phyloP scores from a whole-genome alignment of 2,797 vertebrate species.

The Otolemur crassicaudatus region DNA sequence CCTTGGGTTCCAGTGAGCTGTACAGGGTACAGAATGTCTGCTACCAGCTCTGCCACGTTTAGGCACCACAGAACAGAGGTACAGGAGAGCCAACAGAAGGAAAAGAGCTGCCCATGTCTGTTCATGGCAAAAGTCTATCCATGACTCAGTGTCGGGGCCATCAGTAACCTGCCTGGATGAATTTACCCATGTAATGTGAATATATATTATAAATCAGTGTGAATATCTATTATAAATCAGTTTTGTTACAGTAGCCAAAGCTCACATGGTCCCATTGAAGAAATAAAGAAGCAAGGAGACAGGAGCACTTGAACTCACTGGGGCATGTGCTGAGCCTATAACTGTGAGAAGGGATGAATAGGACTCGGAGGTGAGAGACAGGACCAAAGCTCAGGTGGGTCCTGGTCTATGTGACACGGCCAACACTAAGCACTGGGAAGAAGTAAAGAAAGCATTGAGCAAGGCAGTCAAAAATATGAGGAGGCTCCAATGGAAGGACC shows the following conservation, averaged over 20 bases:
- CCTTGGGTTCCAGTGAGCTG: neutral
- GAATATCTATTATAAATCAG: neutral
- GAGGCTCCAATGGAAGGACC: neutral
- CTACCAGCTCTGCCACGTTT: neutral
- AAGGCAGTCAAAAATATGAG: neutral
- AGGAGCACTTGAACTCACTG: neutral
- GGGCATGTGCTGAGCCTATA: neutral
- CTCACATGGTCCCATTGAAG: neutral
- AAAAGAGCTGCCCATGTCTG: neutral
- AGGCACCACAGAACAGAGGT: neutral
- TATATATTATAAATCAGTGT: neutral
- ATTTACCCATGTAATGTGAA: neutral
- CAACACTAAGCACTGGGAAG: neutral
- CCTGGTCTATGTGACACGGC: neutral
- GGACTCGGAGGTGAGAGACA: neutral
- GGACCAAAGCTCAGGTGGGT: neutral
- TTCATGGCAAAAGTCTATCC: neutral
- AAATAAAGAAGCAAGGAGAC: neutral
- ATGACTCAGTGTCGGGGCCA: neutral
- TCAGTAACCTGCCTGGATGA: neutral
- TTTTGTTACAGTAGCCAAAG: neutral
- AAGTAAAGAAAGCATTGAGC: neutral
- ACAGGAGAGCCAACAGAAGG: neutral
- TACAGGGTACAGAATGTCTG: neutral
- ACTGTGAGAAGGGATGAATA: neutral